Evolutionary conservation across 2,797 vertebrate genomes (phyloP).

Genomic region (Falco rusticolus): DNA sequence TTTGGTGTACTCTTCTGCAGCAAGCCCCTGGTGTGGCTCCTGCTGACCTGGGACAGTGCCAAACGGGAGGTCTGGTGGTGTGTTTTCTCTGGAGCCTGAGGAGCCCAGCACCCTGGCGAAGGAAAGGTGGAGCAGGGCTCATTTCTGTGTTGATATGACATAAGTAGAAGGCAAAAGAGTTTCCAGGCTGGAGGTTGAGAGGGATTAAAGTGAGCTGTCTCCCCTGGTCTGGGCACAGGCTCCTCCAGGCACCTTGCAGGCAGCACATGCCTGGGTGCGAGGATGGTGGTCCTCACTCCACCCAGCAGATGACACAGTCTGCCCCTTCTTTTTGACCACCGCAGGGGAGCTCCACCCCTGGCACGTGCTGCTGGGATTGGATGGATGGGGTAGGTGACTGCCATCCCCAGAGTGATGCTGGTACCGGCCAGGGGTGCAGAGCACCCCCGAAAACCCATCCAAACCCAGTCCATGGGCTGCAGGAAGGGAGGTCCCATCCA

Average conservation of each 20-base stretch:
- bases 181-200: neutral
- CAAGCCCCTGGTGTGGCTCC: neutral
- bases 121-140: neutral
- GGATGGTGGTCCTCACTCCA: neutral
- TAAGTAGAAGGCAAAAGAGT: neutral
- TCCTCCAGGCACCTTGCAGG: neutral
- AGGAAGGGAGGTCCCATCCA: neutral
- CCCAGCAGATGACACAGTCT: neutral
- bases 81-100: neutral
- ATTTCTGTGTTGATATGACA: neutral
- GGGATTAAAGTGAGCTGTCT: neutral
- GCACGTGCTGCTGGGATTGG: neutral
- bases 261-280: neutral
- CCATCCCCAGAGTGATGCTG: neutral
- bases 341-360: neutral
- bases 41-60: neutral
- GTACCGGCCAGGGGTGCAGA: neutral
- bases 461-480: neutral
- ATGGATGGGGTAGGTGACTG: neutral
- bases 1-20: neutral
- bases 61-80: fast-evolving
- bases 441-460: neutral
- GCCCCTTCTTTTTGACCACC: neutral
- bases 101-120: neutral
- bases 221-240: neutral